Conservation (phyloP, 2,797 vertebrate species). For the Cossypha caffra region DNA sequence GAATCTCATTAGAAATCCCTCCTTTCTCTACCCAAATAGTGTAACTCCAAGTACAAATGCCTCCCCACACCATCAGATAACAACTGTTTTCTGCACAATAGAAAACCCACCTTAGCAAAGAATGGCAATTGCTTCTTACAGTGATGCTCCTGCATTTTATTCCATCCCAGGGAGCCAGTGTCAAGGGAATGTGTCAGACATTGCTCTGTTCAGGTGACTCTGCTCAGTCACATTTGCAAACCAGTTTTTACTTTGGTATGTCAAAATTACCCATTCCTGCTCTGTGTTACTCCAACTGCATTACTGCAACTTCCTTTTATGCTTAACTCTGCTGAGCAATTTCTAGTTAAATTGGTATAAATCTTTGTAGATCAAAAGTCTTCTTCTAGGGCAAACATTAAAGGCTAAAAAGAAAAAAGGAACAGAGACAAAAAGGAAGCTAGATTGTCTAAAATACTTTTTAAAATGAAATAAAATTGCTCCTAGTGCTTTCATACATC, state of each 20-base stretch:
- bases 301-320: neutral
- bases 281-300: neutral
- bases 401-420: neutral
- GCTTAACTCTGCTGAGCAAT: neutral
- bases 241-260: neutral
- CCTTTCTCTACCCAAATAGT: neutral
- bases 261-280: neutral
- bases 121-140: neutral
- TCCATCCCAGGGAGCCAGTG: neutral
- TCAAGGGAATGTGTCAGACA: neutral
- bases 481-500: neutral
- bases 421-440: neutral
- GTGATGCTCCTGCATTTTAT: neutral
- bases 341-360: neutral
- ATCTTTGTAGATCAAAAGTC: neutral
- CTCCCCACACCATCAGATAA: neutral
- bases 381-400: neutral
- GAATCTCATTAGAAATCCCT: neutral
- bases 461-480: neutral
- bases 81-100: neutral
- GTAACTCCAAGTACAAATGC: neutral
- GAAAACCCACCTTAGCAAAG: neutral
- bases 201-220: neutral
- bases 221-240: neutral
- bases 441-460: neutral